phyloP scores from a whole-genome alignment of 2,888 invertebrate species.

The Dermolepida albohirtum region DNA sequence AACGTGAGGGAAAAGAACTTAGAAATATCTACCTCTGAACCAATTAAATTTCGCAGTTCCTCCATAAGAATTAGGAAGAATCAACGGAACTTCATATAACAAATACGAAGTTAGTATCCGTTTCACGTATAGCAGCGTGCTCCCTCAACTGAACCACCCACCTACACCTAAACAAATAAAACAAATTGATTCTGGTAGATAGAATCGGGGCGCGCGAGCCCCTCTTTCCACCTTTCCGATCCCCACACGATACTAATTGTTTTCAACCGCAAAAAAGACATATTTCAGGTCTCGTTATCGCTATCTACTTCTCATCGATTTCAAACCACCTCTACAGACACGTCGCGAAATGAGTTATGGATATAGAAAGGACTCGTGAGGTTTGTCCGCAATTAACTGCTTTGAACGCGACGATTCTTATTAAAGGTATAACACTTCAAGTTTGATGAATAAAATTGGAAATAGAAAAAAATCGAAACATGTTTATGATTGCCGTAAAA shows the following conservation, averaged over 20 bases:
- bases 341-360: no score
- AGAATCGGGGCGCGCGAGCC: not conserved
- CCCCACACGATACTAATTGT: constrained; percentile 27
- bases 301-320: constrained; percentile 3
- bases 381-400: no score
- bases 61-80: constrained; percentile 28
- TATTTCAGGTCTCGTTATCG: constrained; percentile 20
- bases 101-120: constrained; percentile 33
- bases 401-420: no score
- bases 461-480: no score
- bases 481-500: no score
- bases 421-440: no score
- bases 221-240: not conserved
- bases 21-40: constrained; percentile 21
- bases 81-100: constrained; percentile 32
- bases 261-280: constrained; percentile 31
- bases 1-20: constrained; percentile 4
- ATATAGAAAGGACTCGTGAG: no score
- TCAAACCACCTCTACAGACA: no score
- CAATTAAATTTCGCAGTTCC: constrained; percentile 32
- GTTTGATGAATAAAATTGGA: no score
- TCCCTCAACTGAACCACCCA: no score
- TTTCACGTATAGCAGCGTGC: constrained; percentile 17
- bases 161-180: constrained; percentile 34
- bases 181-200: constrained; percentile 32